Evolutionary conservation across 1,140 invertebrate genomes (phyloP), one percentile per base, ranked within the genome.

Genomic region (Caenorhabditis elegans): DNA sequence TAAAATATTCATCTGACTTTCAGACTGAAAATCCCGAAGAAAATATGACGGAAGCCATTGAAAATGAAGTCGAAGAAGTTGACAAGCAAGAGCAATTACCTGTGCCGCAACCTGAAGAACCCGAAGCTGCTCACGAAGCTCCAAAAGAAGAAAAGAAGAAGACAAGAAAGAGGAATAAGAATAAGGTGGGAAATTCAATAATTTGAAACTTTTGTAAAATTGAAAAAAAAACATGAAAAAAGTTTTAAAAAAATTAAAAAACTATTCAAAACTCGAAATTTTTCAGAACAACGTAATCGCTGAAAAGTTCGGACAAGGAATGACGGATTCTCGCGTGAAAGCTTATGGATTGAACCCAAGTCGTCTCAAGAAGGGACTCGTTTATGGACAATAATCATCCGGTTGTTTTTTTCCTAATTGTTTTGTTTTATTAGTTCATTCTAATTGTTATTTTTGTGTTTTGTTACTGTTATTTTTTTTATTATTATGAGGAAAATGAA

Each of bases 341-440:
- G 95, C 94, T 0, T 98, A 95, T 90, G 95, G 95, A 81, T 93
- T 97, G 49, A 96, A 96, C 92, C 95, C 95, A 0, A 95, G 95
- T 85, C 96, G 96, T 88, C 95, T 93, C 80, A 94, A 86, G 51
- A 82, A 82, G 24, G 76, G 75, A 39, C 43, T 82, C 3, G 19
- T 43, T 28, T 79, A 79, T 34, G 83, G 82, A 43, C 4, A 36
- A 70, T 70, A 39, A 70, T 31, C 22, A n/a, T 3, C 22, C 53
- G 19, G 6, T 11, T 34, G 8, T 75, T 28, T 6, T 24, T 55
- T 39, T 46, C 10, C 26, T 43, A 2, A 39, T 1, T 26, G n/a
- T 55, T 22, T 22, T 6, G 8, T 3, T n/a, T 1, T 78, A 11
- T 47, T 79, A 39, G 47, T 28, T 79, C 34, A 3, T 22, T 79